Base-by-base conservation (phyloP, 92 coral and sea anemone species). In the Pocillopora meandrina region DNA sequence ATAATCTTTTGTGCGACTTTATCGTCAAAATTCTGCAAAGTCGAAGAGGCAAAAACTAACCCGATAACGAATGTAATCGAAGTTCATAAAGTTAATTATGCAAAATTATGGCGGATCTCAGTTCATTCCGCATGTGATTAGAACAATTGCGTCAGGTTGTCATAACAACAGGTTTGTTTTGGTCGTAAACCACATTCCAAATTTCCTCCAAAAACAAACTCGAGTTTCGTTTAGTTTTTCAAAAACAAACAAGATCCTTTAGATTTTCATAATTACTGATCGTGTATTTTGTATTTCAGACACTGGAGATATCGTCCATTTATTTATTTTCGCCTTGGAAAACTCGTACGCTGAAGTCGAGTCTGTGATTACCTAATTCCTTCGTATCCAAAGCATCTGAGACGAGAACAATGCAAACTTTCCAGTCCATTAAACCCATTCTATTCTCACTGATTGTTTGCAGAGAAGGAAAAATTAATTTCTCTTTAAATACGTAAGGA, bases 91-190 rank as follows among this genome's bases (percentile, higher is more conserved):
- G 85, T 79, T 79, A 87, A 87, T 87, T 87, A 87, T 87, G 90
- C 87, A 74, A 75, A 82, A 76, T 36, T 87, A 87, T 76, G 88
- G 77, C n/a, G 31, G 52, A 65, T 34, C 65, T 33, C n/a, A 57
- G 72, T n/a, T 79, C 87, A 12, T 33, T 67, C 76, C 57, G 87
- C 82, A 80, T 67, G 66, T 36, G 59, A 78, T 87, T 57, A 62
- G 77, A 87, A 82, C 86, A 71, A 87, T 88, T 86, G 90, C 98
- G 98, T 94, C 98, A 94, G 65, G 95, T 56, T 87, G 86, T 61
- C 91, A 92, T 84, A 80, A 87, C 71, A 77, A 93, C 95, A 59
- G 56, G 59, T 77, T 89, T 93, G 91, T 94, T 89, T 84, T 21
- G 88, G 77, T 20, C 14, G 75, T 84, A 84, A 76, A 84, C 80